Conservation (phyloP, 2,888 invertebrate species). For the Clusia tigrina region DNA sequence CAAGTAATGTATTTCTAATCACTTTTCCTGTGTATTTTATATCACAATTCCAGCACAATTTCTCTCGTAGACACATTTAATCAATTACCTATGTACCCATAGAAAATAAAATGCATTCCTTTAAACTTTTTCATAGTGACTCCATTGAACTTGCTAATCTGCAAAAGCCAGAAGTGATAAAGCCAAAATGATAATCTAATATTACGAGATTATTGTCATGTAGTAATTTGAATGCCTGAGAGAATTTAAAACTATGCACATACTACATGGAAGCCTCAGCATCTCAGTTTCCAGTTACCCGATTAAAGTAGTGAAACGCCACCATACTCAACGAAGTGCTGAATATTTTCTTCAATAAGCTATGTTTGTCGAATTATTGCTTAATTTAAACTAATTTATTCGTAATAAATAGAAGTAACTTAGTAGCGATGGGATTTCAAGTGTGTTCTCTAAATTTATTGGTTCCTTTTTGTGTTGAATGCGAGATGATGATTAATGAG, state of each 20-base stretch:
- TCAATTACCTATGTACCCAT: constrained; percentile 32
- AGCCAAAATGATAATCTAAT: background rate
- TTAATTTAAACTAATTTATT: constrained; percentile 56
- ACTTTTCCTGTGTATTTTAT: constrained; percentile 28
- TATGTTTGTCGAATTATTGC: constrained; percentile 50
- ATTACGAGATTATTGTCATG: background rate
- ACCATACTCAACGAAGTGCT: background rate
- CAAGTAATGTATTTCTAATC: constrained; percentile 43
- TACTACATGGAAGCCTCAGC: background rate
- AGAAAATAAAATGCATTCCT: too few relatives aligned
- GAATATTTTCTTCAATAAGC: background rate
- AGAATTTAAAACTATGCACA: background rate
- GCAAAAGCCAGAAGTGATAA: constrained; percentile 42
- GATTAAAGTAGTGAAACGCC: background rate
- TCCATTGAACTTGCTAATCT: constrained; percentile 51
- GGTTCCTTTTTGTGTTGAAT: background rate
- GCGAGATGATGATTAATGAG: too few relatives aligned
- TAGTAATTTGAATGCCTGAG: background rate
- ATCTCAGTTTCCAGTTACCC: background rate
- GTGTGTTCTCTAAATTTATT: too few relatives aligned
- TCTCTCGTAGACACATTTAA: too few relatives aligned
- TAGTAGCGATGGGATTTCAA: background rate
- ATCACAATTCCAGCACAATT: constrained; percentile 32
- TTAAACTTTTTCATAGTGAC: constrained; percentile 55
- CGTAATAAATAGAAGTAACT: constrained; percentile 36